Percentiles rank a stretch among this genome's conserved stretches.
Conservation (phyloP, 2,797 vertebrate species). For the Selene dorsalis region DNA sequence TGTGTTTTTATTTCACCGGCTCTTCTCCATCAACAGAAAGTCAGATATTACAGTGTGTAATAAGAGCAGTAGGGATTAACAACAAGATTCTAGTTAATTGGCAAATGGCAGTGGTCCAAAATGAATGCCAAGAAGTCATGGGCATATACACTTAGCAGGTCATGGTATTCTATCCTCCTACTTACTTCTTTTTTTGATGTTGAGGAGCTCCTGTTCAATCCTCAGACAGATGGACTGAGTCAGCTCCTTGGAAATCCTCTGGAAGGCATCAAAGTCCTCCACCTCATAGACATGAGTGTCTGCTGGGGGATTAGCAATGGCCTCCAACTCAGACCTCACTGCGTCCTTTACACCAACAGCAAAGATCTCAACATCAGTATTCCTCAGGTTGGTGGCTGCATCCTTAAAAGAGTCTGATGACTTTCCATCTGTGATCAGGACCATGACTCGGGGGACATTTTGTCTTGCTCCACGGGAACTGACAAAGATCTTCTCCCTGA, state of each 20-base stretch:
- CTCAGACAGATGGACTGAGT: constrained; percentile 97
- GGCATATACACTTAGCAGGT: neutral
- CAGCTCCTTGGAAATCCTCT: constrained; percentile 98
- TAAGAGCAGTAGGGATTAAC: neutral
- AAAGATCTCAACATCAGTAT: constrained; percentile 97
- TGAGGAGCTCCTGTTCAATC: constrained; percentile 96
- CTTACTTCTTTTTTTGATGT: constrained; percentile 96
- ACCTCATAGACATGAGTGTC: constrained; percentile 96
- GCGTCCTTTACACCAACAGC: constrained; percentile 99
- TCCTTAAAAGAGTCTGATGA: constrained; percentile 98
- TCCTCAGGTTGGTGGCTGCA: constrained; percentile 91
- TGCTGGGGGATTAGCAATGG: constrained; percentile 92
- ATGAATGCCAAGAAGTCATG: neutral
- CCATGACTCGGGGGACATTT: constrained; percentile 96
- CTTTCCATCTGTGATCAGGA: constrained; percentile 99
- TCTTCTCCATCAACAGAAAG: constrained; percentile 4
- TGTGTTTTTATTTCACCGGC: constrained; percentile 29
- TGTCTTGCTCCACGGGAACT: constrained; percentile 89
- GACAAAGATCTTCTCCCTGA: constrained; percentile 94
- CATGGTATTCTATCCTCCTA: constrained; percentile 42
- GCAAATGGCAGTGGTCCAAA: constrained; percentile 18
- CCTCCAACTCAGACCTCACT: constrained; percentile 94
- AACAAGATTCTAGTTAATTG: constrained; percentile 1
- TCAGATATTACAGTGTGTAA: constrained; percentile 7
- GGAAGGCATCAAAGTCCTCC: constrained; percentile 99